A percentile compares a stretch with the other conserved stretches of the same genome.
These are phyloP conservation scores for Orchestes rusci DNA, from an alignment of 2,888 invertebrate genomes.

Conservation along the genomic window DNA sequence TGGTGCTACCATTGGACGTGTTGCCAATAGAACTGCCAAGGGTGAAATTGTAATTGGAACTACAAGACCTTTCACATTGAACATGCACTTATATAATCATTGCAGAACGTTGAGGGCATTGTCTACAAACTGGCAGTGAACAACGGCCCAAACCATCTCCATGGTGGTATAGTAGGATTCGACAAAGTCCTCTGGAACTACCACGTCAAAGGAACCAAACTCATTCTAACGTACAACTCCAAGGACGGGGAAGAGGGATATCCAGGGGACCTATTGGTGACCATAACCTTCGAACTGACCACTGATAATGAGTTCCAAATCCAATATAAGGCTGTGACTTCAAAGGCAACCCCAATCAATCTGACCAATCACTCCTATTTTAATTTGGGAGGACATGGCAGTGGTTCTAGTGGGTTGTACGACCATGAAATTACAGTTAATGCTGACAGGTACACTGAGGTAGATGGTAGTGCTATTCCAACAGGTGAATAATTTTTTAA, in stretches of 20 bases:
- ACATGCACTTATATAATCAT: background rate
- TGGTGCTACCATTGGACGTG: conserved; percentile 27
- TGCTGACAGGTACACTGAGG: conserved; percentile 68
- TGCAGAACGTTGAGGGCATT: conserved; percentile 2
- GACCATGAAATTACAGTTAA: conserved; percentile 67
- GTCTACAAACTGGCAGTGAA: conserved; percentile 64
- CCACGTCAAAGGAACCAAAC: conserved; percentile 38
- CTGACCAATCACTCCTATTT: conserved; percentile 86
- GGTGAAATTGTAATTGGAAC: conserved; percentile 24
- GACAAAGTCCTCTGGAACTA: conserved; percentile 50
- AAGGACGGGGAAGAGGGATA: conserved; percentile 79
- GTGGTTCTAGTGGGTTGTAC: conserved; percentile 56
- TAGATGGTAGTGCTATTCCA: conserved; percentile 61
- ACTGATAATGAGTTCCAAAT: conserved; percentile 68
- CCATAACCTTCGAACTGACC: conserved; percentile 63
- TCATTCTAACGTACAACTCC: conserved; percentile 69
- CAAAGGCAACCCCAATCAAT: conserved; percentile 76
- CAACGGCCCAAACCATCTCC: conserved; percentile 61
- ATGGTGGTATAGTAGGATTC: conserved; percentile 81
- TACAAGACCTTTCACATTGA: too few species aligned
- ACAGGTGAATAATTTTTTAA: conserved; percentile 49
- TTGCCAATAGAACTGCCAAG: conserved; percentile 26
- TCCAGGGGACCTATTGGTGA: conserved; percentile 72
- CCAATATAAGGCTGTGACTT: conserved; percentile 66
- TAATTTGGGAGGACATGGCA: conserved; percentile 83